Evolutionary conservation across 2,113 vertebrate species (phyloP).

Genomic region (Dolichallabes microphthalmus): DNA sequence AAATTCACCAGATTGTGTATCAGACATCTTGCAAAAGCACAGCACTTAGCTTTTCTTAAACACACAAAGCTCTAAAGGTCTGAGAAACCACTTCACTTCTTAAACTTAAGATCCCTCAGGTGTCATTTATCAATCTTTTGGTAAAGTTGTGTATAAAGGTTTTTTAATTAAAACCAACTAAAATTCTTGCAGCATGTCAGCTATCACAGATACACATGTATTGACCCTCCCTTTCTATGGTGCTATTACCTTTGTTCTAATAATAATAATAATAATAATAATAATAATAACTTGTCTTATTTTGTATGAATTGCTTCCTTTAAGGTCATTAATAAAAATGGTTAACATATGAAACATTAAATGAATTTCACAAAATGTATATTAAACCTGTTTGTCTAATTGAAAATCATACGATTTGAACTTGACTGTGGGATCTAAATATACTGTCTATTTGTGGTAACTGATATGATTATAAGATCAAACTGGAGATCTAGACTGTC

Average conservation of each 20-base stretch:
- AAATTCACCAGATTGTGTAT: background rate
- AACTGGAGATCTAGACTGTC: too few species aligned
- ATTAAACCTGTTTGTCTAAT: background rate
- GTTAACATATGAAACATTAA: background rate
- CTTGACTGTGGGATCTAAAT: background rate
- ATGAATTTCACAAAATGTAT: background rate
- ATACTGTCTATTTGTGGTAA: background rate
- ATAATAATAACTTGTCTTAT: too few species aligned
- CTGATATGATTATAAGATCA: background rate
- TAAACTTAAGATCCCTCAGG: background rate
- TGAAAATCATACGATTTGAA: background rate
- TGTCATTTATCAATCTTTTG: background rate
- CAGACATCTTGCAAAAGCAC: background rate
- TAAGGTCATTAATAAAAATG: background rate
- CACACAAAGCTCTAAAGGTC: background rate
- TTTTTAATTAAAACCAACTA: background rate
- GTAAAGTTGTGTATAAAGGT: background rate
- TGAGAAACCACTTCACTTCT: background rate
- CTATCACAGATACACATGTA: too few species aligned
- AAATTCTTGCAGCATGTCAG: background rate
- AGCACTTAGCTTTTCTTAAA: background rate
- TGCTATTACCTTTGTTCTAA: background rate
- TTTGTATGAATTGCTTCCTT: background rate
- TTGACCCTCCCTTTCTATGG: background rate
- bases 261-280: too few species aligned